Evolutionary conservation across 2,888 invertebrate genomes (phyloP).

Genomic region (Branchipolynoe longqiensis): DNA sequence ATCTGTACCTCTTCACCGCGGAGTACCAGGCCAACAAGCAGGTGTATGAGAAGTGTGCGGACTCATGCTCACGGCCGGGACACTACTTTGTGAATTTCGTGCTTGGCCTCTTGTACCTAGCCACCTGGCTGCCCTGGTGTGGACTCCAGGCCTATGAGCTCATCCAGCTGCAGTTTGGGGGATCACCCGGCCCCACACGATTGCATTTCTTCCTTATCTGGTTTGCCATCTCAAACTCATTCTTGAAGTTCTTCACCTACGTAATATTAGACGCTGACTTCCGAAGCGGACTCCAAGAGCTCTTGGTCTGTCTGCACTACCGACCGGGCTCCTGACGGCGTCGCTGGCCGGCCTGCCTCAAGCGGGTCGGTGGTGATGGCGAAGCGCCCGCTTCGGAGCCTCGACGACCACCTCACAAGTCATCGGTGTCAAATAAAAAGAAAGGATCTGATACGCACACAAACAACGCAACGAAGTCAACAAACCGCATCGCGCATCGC

Average conservation of each 20-base stretch:
- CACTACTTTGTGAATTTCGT: conserved; percentile 96
- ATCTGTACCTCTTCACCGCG: conserved; percentile 96
- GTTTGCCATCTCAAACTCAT: conserved; percentile 96
- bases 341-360: neutral
- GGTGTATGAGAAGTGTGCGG: conserved; percentile 72
- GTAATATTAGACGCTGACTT: conserved; percentile 95
- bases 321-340: conserved; percentile 32
- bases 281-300: conserved; percentile 87
- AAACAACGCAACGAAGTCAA: neutral
- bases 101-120: conserved; percentile 93
- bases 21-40: conserved; percentile 87
- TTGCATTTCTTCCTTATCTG: conserved; percentile 94
- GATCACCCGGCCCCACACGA: conserved; percentile 83
- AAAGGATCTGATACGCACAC: neutral
- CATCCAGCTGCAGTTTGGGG: conserved; percentile 66
- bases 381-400: neutral
- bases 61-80: conserved; percentile 74
- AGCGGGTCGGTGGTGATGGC: neutral
- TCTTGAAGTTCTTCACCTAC: conserved; percentile 96
- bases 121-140: conserved; percentile 96
- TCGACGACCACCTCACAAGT: neutral
- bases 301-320: neutral
- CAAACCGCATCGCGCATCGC: conserved; percentile 23
- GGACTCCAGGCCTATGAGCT: conserved; percentile 89
- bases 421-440: neutral